Conservation (phyloP, 2,888 invertebrate species). For the Philereme transversata region DNA sequence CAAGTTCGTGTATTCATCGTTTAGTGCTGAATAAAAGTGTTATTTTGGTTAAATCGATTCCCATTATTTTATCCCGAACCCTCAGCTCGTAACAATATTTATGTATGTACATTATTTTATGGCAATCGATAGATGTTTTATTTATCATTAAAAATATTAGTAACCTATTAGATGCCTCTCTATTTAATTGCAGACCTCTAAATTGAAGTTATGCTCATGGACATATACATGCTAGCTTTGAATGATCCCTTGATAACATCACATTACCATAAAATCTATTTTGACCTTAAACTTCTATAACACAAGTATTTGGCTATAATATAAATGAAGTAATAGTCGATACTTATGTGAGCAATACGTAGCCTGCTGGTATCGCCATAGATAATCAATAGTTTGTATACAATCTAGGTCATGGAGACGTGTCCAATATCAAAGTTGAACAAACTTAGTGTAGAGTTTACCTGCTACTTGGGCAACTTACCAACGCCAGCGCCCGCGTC, state of each 20-base stretch:
- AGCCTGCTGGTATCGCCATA: neutral
- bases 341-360: neutral
- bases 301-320: neutral
- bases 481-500: constrained; percentile 3
- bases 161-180: too few relatives aligned
- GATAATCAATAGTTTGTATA: neutral
- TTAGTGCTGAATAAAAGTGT: too few relatives aligned
- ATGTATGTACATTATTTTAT: too few relatives aligned
- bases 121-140: too few relatives aligned
- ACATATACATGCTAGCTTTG: neutral
- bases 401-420: constrained; percentile 19
- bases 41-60: too few relatives aligned
- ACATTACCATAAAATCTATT: neutral
- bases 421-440: constrained; percentile 35
- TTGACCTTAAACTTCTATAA: neutral
- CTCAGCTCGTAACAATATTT: too few relatives aligned
- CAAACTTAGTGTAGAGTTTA: constrained; percentile 31
- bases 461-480: neutral
- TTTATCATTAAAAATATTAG: too few relatives aligned
- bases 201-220: too few relatives aligned
- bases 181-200: too few relatives aligned
- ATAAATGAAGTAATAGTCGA: neutral
- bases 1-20: too few relatives aligned
- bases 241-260: neutral
- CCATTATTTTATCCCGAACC: too few relatives aligned